Percentiles rank a stretch among this genome's conserved stretches.
phyloP scores from a whole-genome alignment of 2,113 vertebrate species.

The Chionomys nivalis region DNA sequence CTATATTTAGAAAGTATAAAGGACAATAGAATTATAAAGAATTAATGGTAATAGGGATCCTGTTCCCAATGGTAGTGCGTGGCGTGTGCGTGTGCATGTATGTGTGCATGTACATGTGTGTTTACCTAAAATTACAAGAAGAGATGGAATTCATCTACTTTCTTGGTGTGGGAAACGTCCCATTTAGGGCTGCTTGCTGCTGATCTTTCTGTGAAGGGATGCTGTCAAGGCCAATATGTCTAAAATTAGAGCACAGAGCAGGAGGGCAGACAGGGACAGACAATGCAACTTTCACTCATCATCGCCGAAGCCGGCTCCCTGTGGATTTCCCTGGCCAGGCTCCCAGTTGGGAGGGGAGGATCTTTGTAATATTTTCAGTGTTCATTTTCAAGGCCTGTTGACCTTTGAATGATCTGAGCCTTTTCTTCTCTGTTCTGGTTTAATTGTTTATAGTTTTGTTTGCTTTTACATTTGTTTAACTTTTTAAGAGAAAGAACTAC shows the following conservation, averaged over 20 bases:
- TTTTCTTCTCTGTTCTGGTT: neutral
- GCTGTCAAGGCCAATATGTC: constrained; percentile 27
- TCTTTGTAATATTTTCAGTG: constrained; percentile 4
- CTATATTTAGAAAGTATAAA: constrained; percentile 31
- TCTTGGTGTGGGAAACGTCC: constrained; percentile 28
- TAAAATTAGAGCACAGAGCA: constrained; percentile 70
- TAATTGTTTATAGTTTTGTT: neutral
- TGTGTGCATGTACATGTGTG: neutral
- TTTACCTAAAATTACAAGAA: constrained; percentile 46
- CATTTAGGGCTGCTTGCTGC: neutral
- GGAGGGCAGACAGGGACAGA: constrained; percentile 38
- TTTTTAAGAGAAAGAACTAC: constrained; percentile 29
- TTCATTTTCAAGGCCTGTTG: constrained; percentile 38
- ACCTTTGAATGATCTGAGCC: neutral
- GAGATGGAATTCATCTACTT: neutral
- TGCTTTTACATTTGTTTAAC: neutral
- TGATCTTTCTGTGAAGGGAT: constrained; percentile 56
- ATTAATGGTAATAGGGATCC: neutral
- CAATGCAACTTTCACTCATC: constrained; percentile 58
- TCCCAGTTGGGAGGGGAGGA: constrained; percentile 49
- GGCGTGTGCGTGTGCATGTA: neutral
- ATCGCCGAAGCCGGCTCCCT: constrained; percentile 46
- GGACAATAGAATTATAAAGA: constrained; percentile 10
- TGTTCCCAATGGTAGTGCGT: neutral
- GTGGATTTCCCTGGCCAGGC: constrained; percentile 15